Percentiles rank a stretch among this genome's conserved stretches.
These are phyloP conservation scores for Onychorhynchus coronatus DNA, from an alignment of 2,113 vertebrate species.

Conservation along the genomic window DNA sequence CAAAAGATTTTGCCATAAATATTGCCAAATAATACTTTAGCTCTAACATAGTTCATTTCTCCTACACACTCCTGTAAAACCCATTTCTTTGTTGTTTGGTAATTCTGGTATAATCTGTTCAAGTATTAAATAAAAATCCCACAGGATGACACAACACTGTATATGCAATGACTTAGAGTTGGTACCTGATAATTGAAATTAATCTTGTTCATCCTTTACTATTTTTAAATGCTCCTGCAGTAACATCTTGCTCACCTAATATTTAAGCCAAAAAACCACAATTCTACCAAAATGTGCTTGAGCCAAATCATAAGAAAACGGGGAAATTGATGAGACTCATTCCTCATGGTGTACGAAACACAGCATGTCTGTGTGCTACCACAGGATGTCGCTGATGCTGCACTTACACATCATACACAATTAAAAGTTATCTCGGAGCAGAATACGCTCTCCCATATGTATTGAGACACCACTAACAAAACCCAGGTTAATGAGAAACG, in stretches of 20 bases:
- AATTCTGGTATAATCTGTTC: not conserved
- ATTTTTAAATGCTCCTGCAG: not conserved
- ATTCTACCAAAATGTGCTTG: not conserved
- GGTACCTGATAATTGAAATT: not conserved
- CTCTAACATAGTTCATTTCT: not conserved
- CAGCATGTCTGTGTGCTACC: not conserved
- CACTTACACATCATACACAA: not conserved
- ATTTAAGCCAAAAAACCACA: not conserved
- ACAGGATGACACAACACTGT: not conserved
- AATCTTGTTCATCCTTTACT: not conserved
- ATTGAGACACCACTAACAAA: not conserved
- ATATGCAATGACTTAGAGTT: not conserved
- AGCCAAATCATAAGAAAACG: not conserved
- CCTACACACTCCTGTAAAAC: not conserved
- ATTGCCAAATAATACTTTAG: not conserved
- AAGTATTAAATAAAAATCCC: not conserved
- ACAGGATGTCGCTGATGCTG: not conserved
- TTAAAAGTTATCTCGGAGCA: accelerated
- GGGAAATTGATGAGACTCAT: not conserved
- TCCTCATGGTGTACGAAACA: not conserved
- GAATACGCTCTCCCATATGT: not conserved
- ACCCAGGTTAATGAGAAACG: not conserved
- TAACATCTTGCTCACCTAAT: not conserved
- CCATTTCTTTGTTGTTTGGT: not conserved
- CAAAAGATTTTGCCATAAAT: not conserved